Evolutionary conservation across 2,797 vertebrate genomes (phyloP).

Genomic region (Morelia viridis): DNA sequence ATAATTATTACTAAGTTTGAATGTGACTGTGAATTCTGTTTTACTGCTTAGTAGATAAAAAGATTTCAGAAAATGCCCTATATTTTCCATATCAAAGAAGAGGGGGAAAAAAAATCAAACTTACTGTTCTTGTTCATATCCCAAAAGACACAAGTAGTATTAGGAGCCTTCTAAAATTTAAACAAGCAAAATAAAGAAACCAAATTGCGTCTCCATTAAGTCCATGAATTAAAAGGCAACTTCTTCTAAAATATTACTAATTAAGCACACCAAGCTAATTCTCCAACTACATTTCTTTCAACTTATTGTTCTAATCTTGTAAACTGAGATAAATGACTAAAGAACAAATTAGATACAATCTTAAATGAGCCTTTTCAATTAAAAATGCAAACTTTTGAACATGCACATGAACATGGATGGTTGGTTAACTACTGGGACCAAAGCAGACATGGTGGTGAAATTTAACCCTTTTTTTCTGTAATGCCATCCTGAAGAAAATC

Average conservation of each 20-base stretch:
- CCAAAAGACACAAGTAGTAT: conserved; percentile 90
- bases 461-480: not conserved
- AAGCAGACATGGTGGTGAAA: not conserved
- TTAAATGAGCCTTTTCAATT: not conserved
- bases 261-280: not conserved
- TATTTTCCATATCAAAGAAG: conserved; percentile 15
- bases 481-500: not conserved
- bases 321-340: not conserved
- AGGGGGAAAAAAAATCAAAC: conserved; percentile 55
- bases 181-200: conserved; percentile 11
- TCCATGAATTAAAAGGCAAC: not conserved
- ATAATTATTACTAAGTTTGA: not conserved
- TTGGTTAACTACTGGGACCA: not conserved
- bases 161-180: conserved; percentile 70
- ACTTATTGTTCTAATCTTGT: not conserved
- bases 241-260: not conserved
- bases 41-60: not conserved
- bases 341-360: not conserved
- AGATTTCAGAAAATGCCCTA: not conserved
- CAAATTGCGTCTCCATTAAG: conserved; percentile 7
- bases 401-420: not conserved
- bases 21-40: not conserved
- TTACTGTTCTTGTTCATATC: conserved; percentile 87
- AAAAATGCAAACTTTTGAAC: not conserved
- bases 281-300: not conserved